Evolutionary conservation across 2,888 invertebrate species (phyloP).

Genomic region (Coleophora flavipennella): DNA sequence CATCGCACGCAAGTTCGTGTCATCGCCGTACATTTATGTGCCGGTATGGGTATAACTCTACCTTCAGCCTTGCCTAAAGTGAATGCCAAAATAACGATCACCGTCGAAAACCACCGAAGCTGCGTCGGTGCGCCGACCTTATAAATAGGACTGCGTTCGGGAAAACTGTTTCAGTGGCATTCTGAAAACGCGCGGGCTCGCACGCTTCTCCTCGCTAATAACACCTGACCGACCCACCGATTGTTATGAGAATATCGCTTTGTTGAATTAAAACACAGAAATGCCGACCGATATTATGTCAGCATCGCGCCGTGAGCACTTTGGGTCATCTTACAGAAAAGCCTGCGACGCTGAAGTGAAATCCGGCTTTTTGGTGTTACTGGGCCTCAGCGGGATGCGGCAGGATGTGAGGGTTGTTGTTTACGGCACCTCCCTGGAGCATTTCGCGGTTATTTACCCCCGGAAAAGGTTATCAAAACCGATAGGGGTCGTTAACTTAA

Average conservation of each 20-base stretch:
- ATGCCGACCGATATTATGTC: conserved; percentile 57
- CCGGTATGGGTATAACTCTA: too few relatives aligned
- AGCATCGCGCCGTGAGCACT: conserved; percentile 38
- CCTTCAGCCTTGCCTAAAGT: too few relatives aligned
- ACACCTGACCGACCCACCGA: conserved; percentile 22
- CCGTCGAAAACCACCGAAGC: conserved; percentile 33
- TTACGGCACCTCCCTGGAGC: conserved; percentile 75
- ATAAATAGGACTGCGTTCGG: conserved; percentile 34
- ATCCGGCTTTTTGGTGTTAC: conserved; percentile 74
- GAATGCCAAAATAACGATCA: conserved; percentile 47
- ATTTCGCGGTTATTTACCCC: conserved; percentile 77
- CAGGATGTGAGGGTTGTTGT: conserved; percentile 76
- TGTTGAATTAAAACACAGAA: conserved; percentile 33
- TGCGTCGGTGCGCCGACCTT: conserved; percentile 30
- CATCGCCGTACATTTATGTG: too few relatives aligned
- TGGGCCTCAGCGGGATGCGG: conserved; percentile 70
- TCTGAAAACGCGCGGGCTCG: conserved; percentile 20
- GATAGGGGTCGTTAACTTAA: conserved; percentile 74
- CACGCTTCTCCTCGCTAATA: conserved; percentile 21
- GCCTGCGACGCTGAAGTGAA: conserved; percentile 71
- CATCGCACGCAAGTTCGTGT: too few relatives aligned
- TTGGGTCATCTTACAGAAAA: conserved; percentile 45
- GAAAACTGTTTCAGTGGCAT: conserved; percentile 38
- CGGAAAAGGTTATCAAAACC: conserved; percentile 76
- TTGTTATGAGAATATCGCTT: conserved; percentile 28